Evolutionary conservation across 2,797 vertebrate genomes (phyloP).

Genomic region (Takifugu rubripes): DNA sequence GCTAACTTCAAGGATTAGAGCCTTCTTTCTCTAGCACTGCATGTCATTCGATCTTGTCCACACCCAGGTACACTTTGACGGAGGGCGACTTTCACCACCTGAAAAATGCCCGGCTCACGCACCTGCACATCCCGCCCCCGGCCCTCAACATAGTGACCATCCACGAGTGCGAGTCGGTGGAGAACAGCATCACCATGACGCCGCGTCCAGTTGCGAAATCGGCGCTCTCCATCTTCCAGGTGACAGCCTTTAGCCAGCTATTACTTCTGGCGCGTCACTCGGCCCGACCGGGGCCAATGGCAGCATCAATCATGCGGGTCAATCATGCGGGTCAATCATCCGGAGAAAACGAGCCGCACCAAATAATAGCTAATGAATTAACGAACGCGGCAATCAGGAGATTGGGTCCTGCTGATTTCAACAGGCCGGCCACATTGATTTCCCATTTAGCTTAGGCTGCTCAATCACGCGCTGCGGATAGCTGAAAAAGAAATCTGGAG

Average conservation of each 20-base stretch:
- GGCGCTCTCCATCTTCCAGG: constrained; percentile 94
- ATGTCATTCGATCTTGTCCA: background rate
- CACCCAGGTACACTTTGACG: constrained; percentile 89
- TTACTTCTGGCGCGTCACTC: constrained; percentile 30
- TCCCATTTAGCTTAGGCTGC: constrained; percentile 21
- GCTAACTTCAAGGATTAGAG: background rate
- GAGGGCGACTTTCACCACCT: constrained; percentile 97
- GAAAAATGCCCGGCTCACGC: constrained; percentile 93
- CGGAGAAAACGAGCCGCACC: background rate
- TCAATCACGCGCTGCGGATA: constrained; percentile 1
- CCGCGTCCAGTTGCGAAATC: constrained; percentile 80
- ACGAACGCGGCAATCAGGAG: constrained; percentile 17
- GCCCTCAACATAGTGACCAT: constrained; percentile 93
- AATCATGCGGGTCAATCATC: constrained; percentile 15
- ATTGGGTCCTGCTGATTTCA: constrained; percentile 27
- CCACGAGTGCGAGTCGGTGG: constrained; percentile 90
- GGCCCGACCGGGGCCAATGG: constrained; percentile 28
- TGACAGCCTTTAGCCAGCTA: constrained; percentile 58
- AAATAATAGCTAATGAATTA: too few species aligned
- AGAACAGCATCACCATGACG: constrained; percentile 85
- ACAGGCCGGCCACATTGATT: constrained; percentile 34
- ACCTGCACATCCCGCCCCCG: constrained; percentile 85
- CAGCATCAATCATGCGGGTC: constrained; percentile 28
- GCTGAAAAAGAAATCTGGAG: background rate
- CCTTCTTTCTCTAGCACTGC: background rate